phyloP scores from a whole-genome alignment of 2,888 invertebrate genomes.

The Argyra leucocephala region DNA sequence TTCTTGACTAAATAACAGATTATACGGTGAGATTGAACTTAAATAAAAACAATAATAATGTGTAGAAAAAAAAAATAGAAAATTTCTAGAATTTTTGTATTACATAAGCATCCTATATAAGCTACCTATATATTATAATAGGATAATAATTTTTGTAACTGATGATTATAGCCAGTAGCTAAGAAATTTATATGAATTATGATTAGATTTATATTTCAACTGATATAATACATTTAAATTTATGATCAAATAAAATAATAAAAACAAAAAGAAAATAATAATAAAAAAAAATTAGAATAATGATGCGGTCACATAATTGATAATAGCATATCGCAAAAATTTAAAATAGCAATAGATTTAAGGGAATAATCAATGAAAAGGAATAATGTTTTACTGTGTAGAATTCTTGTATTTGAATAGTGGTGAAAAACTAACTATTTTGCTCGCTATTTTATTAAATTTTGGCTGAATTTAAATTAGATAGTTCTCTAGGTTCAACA shows the following conservation, averaged over 20 bases:
- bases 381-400: too few relatives aligned
- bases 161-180: neutral
- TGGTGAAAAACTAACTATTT: too few relatives aligned
- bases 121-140: too few relatives aligned
- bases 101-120: too few relatives aligned
- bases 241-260: neutral
- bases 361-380: too few relatives aligned
- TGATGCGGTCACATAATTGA: neutral
- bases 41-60: too few relatives aligned
- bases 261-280: neutral
- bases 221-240: neutral
- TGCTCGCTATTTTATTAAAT: too few relatives aligned
- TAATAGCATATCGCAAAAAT: too few relatives aligned
- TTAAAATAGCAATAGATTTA: too few relatives aligned
- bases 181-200: conserved; percentile 3
- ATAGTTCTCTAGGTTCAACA: too few relatives aligned
- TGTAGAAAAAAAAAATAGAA: neutral
- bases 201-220: neutral
- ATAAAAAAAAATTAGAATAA: neutral
- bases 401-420: too few relatives aligned
- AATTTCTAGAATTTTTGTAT: neutral
- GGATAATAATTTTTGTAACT: neutral
- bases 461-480: too few relatives aligned
- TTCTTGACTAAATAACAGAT: neutral
- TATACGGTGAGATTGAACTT: neutral